Conservation (phyloP, 2,113 vertebrate genomes). For the Dicerorhinus sumatrensis region DNA sequence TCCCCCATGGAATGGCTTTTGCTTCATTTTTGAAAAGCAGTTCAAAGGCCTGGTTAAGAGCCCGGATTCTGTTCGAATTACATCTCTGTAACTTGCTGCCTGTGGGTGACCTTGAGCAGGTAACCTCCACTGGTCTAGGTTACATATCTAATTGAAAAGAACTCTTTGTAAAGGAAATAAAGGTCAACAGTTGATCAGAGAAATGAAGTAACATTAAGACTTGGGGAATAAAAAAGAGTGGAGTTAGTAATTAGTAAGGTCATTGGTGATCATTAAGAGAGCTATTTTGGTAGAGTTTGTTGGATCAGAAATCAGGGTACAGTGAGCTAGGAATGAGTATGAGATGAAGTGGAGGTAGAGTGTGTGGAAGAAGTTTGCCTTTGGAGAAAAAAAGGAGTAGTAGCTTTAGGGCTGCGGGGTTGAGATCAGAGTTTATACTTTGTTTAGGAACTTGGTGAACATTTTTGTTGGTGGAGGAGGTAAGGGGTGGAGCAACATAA, state of each 20-base stretch:
- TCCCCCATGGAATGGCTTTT: background rate
- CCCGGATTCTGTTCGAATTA: background rate
- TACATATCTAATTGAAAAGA: background rate
- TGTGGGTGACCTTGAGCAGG: background rate
- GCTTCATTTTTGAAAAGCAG: slow-evolving; percentile 42
- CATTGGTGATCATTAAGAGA: background rate
- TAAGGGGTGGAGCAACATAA: background rate
- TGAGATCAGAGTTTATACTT: background rate
- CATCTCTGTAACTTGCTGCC: background rate
- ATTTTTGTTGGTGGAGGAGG: background rate
- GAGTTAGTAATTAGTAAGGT: background rate
- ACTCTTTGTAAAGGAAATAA: background rate
- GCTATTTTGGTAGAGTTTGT: background rate
- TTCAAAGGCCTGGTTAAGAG: background rate
- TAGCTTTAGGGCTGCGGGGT: background rate
- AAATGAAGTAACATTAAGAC: background rate
- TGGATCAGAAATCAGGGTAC: background rate
- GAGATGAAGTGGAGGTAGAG: background rate
- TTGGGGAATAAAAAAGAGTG: background rate
- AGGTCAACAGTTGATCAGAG: background rate
- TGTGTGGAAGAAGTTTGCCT: background rate
- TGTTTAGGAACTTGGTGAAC: background rate
- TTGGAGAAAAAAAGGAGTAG: background rate
- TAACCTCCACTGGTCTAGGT: background rate
- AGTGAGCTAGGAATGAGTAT: background rate